Base-by-base conservation (phyloP, 1,140 invertebrate genomes). In the Drosophila sproati region DNA sequence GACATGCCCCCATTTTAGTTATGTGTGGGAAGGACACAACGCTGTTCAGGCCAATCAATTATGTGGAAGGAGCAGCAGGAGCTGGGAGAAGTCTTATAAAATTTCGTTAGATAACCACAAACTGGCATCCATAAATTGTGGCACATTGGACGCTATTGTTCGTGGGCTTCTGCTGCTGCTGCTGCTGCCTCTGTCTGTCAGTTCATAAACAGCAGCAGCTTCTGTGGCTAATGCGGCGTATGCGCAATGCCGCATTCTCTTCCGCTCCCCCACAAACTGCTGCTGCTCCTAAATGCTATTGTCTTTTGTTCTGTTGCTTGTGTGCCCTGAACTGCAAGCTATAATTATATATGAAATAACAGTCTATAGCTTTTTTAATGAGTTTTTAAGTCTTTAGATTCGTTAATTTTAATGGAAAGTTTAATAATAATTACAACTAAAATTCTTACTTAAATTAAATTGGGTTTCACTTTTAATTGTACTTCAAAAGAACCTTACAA, bases 81-180 rank as follows among this genome's bases (percentile, higher is more conserved):
- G 47, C 51, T 8, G 34, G 8, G 5, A 34, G 7, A 6, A 8
- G 52, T 70, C 73, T 73, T 68, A 69, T 61, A 66, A 77, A 72
- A 71, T 67, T 82, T 60, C 64, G 57, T 86, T 86, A 82, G 82
- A 86, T 86, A 86, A 86, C 73, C 4, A 57, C 39, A 43, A 10
- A 39, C 39, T 87, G 82, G 41, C 63, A 83, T 79, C 83, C 83
- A 86, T 86, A 86, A 86, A 88, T 86, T 88, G 81, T 87, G 37
- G 73, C 45, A 47, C 54, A 61, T 72, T 64, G 43, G 28, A 54
- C 35, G 41, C 10, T 43, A 20, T 20, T 20, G 20, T 20, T 20
- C 20, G 20, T 20, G 20, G 20, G 20, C 20, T 20, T 1, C 20
- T 20, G 20, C 1, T 20, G 20, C 20, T 43, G 20, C 20, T 43